These are phyloP conservation scores for Beris morrisii DNA, from an alignment of 2,888 invertebrate genomes.

Conservation along the genomic window DNA sequence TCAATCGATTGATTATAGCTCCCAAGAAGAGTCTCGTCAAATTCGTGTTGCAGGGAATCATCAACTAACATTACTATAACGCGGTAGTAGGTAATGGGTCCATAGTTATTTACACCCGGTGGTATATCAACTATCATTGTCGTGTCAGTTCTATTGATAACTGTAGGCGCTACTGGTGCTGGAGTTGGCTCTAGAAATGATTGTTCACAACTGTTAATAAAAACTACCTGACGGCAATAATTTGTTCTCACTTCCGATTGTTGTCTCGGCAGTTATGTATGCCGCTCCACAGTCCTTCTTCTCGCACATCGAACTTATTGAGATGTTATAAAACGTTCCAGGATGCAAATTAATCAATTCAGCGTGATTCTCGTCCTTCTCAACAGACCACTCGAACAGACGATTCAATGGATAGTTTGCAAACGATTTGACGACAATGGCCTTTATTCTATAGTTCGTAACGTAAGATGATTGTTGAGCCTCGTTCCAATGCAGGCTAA, in stretches of 20 bases:
- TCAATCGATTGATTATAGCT: constrained; percentile 68
- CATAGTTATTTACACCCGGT: constrained; percentile 72
- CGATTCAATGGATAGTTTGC: constrained; percentile 59
- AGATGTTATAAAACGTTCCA: constrained; percentile 74
- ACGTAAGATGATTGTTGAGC: constrained; percentile 61
- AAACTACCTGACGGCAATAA: not conserved
- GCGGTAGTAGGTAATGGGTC: constrained; percentile 75
- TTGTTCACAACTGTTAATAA: not conserved
- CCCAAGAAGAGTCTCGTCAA: constrained; percentile 63
- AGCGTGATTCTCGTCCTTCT: constrained; percentile 62
- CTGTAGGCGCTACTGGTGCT: constrained; percentile 68
- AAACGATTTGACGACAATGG: constrained; percentile 62
- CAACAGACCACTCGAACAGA: constrained; percentile 62
- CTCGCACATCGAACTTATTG: constrained; percentile 67
- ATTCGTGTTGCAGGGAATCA: constrained; percentile 66
- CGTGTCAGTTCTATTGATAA: constrained; percentile 64
- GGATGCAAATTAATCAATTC: constrained; percentile 69
- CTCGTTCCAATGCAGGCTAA: constrained; percentile 63
- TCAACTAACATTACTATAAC: constrained; percentile 70
- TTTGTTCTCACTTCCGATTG: constrained; percentile 60
- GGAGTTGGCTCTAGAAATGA: constrained; percentile 62
- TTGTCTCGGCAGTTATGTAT: constrained; percentile 65
- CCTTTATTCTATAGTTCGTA: constrained; percentile 61
- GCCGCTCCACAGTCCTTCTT: constrained; percentile 64
- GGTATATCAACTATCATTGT: constrained; percentile 69